Base-by-base conservation (phyloP, 2,797 vertebrate genomes). In the Ibycter americanus region DNA sequence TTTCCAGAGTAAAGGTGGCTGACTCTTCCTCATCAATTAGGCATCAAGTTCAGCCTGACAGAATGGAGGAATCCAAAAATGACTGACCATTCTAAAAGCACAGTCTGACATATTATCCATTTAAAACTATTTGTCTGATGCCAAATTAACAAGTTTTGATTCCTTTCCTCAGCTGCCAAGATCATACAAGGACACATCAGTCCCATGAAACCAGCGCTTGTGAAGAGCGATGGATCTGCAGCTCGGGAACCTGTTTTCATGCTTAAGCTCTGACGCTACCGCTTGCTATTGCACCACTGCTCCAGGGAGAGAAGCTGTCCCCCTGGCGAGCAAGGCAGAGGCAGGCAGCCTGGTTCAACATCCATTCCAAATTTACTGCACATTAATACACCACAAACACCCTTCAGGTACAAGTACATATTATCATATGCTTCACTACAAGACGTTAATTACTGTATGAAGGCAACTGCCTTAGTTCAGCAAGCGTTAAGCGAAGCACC, bases 351-450 rank as follows among this genome's bases (percentile, higher is more conserved):
- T 6, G 5, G 46, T n/a, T 16, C 9, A 6, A 66, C 32, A 55
- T 12, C 21, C 49, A 19, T 20, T 46, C 32, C 16, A 31, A 80
- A 77, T 38, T 23, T 70, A 15, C 55, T 38, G 44, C 22, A 27
- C 44, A 77, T 7, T 5, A 65, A 58, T 3, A 59, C 18, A 47
- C 14, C 47, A n/a, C n/a, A 72, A 59, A 36, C 2, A 4, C 47
- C 54, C 61, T 1, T 2, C 44, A 56, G 51, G 42, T 25, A n/a
- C 12, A 27, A 8, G 29, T 4, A 3, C 1, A 12, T 5, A 22
- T 38, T 70, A 15, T 27, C 18, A 26, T 4, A 31, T 1, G 22
- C 31, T 49, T 63, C 31, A 9, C 54, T 38, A 38, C 22, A 58
- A 51, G 79, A 10, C 1, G 5, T 46, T 17, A n/a, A 61, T 84